These are phyloP conservation scores for Pegoplata infirma DNA, from an alignment of 2,888 invertebrate species.

Conservation along the genomic window DNA sequence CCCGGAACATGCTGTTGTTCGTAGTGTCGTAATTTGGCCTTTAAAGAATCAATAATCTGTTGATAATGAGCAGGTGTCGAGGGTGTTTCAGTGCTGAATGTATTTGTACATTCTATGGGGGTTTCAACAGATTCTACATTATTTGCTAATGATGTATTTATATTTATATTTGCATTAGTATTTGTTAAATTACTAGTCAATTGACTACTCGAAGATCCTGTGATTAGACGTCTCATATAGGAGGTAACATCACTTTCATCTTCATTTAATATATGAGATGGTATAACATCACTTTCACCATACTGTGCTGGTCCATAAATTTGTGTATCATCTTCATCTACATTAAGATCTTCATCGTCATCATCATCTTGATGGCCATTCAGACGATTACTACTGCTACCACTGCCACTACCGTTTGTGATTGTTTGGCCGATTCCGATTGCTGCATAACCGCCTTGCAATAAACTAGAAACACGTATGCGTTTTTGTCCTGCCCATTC, in stretches of 20 bases:
- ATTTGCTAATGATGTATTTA: constrained; percentile 14
- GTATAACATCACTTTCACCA: constrained; percentile 84
- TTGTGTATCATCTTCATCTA: constrained; percentile 92
- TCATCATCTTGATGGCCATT: constrained; percentile 73
- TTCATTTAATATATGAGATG: constrained; percentile 76
- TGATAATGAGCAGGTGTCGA: constrained; percentile 62
- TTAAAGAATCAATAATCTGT: constrained; percentile 84
- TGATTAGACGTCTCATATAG: constrained; percentile 75
- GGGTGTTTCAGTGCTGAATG: too few species aligned
- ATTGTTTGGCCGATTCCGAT: constrained; percentile 76
- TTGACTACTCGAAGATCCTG: constrained; percentile 62
- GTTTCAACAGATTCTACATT: constrained; percentile 13
- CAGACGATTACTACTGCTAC: constrained; percentile 30
- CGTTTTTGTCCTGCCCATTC: constrained; percentile 95
- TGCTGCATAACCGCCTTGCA: constrained; percentile 83
- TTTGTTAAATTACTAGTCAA: constrained; percentile 17
- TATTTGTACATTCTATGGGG: not conserved
- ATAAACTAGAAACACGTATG: constrained; percentile 85
- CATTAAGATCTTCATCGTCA: constrained; percentile 87
- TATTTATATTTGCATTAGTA: constrained; percentile 19
- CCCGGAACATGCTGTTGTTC: constrained; percentile 82
- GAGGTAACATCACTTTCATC: constrained; percentile 71
- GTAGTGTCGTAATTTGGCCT: constrained; percentile 86
- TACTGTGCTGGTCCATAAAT: constrained; percentile 93
- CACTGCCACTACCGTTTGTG: constrained; percentile 63